These are phyloP conservation scores for Neosilurus mollespiculum DNA, from an alignment of 2,797 vertebrate species.

Conservation along the genomic window DNA sequence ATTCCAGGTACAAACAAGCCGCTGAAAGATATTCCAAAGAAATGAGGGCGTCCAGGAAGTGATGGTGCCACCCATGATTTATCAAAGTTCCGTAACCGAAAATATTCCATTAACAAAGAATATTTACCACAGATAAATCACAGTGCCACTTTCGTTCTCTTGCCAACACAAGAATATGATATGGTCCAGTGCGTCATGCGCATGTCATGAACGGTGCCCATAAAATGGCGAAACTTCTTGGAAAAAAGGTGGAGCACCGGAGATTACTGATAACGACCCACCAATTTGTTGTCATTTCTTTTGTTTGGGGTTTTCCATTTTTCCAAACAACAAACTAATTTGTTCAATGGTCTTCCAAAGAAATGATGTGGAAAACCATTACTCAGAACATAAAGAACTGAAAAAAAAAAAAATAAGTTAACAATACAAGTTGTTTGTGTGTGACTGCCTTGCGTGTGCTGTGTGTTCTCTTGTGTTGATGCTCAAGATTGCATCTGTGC, in stretches of 20 bases:
- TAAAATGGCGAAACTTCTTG: not conserved
- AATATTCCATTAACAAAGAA: not conserved
- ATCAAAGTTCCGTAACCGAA: not conserved
- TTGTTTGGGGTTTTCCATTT: not conserved
- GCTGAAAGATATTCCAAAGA: constrained; percentile 29
- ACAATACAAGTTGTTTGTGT: not conserved
- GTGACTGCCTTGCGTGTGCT: not conserved
- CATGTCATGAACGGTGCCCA: not conserved
- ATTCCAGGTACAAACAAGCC: not conserved
- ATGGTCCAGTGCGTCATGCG: not conserved
- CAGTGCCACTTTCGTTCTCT: not conserved
- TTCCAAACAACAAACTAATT: not conserved
- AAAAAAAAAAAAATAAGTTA: no score
- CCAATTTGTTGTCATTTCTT: not conserved
- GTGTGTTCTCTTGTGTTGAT: not conserved
- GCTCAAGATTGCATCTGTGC: not conserved
- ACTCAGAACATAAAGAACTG: not conserved
- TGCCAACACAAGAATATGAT: not conserved
- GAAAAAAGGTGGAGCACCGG: not conserved
- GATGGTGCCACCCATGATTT: not conserved
- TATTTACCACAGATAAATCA: not conserved
- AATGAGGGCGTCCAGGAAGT: constrained; percentile 11
- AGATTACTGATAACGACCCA: not conserved
- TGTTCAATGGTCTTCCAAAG: constrained; percentile 9
- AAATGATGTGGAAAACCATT: not conserved